A percentile compares a stretch with the other conserved stretches of the same genome.
Conservation (phyloP, 1,140 invertebrate genomes). For the Paraescarpia echinospica region DNA sequence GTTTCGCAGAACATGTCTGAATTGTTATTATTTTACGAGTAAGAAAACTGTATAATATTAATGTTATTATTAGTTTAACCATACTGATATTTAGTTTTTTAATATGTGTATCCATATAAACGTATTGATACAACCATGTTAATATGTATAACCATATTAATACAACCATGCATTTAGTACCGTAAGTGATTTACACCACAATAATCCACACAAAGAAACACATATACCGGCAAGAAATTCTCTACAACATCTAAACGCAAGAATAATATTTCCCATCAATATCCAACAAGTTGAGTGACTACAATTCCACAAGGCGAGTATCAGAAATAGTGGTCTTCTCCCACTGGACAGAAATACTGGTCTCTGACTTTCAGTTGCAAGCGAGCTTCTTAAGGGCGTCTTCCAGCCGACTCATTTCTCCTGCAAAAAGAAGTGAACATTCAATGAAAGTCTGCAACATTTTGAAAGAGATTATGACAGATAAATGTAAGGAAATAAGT, state of each 20-base stretch:
- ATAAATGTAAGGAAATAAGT: too few species aligned
- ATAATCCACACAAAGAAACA: not conserved
- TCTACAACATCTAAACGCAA: not conserved
- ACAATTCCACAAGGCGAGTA: not conserved
- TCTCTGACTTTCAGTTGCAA: not conserved
- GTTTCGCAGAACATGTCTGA: too few species aligned
- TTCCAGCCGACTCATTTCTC: slow-evolving; percentile 46
- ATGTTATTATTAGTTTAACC: too few species aligned
- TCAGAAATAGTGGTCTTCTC: not conserved
- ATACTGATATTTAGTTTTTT: too few species aligned
- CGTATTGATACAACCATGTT: too few species aligned
- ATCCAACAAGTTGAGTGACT: not conserved
- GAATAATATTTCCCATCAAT: not conserved
- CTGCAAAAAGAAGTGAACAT: slow-evolving; percentile 33
- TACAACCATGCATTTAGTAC: not conserved
- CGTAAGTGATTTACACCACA: not conserved
- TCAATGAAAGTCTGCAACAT: not conserved
- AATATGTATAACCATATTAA: not conserved
- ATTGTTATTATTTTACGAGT: too few species aligned
- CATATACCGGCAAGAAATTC: not conserved
- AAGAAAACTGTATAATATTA: too few species aligned
- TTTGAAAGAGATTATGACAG: not conserved
- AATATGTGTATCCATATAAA: too few species aligned
- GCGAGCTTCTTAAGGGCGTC: slow-evolving; percentile 42
- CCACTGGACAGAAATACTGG: not conserved